phyloP scores from a whole-genome alignment of 2,113 vertebrate species.

The Mus musculus region DNA sequence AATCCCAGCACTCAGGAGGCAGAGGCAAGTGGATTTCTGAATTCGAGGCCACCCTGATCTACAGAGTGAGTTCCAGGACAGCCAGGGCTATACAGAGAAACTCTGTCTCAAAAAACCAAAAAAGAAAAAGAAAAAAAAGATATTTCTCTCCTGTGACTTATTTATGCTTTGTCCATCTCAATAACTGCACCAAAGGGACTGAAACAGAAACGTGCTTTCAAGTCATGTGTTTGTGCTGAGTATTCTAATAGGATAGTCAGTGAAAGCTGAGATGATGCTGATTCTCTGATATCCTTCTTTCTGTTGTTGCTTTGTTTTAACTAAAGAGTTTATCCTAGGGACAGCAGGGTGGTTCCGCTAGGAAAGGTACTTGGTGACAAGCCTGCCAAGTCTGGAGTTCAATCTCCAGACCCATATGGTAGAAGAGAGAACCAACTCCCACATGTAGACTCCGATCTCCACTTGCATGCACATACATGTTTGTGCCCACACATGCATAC shows the following conservation, averaged over 20 bases:
- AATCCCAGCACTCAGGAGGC: too few relatives aligned
- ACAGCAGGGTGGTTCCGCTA: neutral
- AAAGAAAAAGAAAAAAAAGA: too few relatives aligned
- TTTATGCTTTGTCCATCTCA: conserved; percentile 39
- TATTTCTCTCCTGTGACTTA: neutral
- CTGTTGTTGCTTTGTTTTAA: conserved; percentile 44
- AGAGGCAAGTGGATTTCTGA: too few relatives aligned
- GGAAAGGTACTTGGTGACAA: neutral
- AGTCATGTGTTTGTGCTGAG: conserved; percentile 23
- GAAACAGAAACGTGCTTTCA: conserved; percentile 49
- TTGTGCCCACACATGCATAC: too few relatives aligned
- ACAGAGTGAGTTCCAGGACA: too few relatives aligned
- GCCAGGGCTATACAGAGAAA: too few relatives aligned
- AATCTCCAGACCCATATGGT: neutral
- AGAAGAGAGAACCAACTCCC: neutral
- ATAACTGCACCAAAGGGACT: neutral
- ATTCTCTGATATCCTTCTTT: conserved; percentile 35
- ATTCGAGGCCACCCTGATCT: too few relatives aligned
- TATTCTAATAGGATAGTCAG: conserved; percentile 10
- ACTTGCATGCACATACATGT: neutral
- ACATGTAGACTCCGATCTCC: neutral
- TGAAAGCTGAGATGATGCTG: conserved; percentile 27
- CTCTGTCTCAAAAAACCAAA: too few relatives aligned
- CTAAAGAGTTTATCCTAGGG: neutral
- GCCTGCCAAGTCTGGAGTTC: neutral